Base-by-base conservation (phyloP, 2,888 invertebrate genomes). In the Ryuthela nishihirai region DNA sequence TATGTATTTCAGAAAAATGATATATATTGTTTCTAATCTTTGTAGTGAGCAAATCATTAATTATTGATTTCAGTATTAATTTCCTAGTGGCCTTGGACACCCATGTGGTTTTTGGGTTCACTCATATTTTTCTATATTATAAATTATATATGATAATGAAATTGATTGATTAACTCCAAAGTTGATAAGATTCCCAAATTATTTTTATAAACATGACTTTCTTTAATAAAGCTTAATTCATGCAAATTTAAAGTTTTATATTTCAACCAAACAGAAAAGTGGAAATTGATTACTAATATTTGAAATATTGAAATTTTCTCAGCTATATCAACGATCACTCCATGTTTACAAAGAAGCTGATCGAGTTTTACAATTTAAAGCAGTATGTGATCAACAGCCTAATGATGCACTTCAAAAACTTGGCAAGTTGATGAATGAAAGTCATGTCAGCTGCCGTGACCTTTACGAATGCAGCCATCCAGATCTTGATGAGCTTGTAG, bases 401-500 rank as follows among this genome's bases (percentile, higher is more conserved):
- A 69, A 67, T 17, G n/a, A n/a, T n/a, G 48, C 52, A 20, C 41
- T 47, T 4, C 46, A 56, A 75, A 64, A 79, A 44, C 77, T 97
- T 42, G 95, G 95, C 1, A 73, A 78, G 59, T 78, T 98, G 44
- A 95, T 99, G 92, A 82, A 82, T 41, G 81, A 83, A 50, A 97
- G 97, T 69, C 98, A 99, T 72, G 76, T 79, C 32, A 97, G 95
- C 71, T 81, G 97, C 46, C 80, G 83, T 54, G 81, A 83, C 60
- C 77, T 88, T 3, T 99, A 94, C 74, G 90, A 98, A 73, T 98
- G 98, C 75, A 95, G 95, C 53, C 92, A 94, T 77, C 81, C 84
- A 1, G 83, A 86, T 69, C 79, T 98, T 65, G 94, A 99, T 74
- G 77, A 79, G 53, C 79, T 98, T 20, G 89, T 94, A 18, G 78